Evolutionary conservation across 1,140 invertebrate genomes (phyloP).

Genomic region (Philopotamus ludificatus): DNA sequence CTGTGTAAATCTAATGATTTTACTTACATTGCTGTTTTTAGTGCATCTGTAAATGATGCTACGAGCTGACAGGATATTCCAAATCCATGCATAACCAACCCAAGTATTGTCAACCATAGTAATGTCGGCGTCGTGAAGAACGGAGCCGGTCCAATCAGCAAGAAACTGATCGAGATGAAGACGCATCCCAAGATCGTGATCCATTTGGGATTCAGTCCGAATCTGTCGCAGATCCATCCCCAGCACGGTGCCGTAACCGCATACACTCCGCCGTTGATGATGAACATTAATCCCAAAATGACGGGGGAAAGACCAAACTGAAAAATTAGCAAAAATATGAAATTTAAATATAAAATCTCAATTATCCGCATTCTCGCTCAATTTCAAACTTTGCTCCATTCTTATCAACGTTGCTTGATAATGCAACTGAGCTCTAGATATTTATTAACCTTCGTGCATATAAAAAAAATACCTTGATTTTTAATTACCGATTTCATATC

Average conservation of each 20-base stretch:
- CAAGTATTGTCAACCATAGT: conserved; percentile 68
- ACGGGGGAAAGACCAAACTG: conserved; percentile 69
- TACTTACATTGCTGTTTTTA: conserved; percentile 71
- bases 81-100: conserved; percentile 73
- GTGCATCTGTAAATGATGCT: conserved; percentile 77
- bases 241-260: conserved; percentile 77
- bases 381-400: no score
- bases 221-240: conserved; percentile 77
- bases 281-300: conserved; percentile 79
- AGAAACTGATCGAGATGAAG: conserved; percentile 66
- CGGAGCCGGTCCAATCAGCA: conserved; percentile 72
- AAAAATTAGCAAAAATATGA: no score
- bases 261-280: conserved; percentile 84
- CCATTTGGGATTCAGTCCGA: conserved; percentile 62
- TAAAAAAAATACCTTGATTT: no score
- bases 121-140: conserved; percentile 65
- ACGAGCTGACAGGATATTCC: conserved; percentile 80
- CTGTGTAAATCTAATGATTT: no score
- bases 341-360: not conserved
- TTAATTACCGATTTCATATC: no score
- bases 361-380: no score
- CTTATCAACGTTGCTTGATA: no score
- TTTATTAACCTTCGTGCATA: no score
- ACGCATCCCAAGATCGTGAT: conserved; percentile 67
- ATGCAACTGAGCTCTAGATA: no score